Base-by-base conservation (phyloP, 92 coral and sea anemone genomes). In the Epizoanthus stellaris region DNA sequence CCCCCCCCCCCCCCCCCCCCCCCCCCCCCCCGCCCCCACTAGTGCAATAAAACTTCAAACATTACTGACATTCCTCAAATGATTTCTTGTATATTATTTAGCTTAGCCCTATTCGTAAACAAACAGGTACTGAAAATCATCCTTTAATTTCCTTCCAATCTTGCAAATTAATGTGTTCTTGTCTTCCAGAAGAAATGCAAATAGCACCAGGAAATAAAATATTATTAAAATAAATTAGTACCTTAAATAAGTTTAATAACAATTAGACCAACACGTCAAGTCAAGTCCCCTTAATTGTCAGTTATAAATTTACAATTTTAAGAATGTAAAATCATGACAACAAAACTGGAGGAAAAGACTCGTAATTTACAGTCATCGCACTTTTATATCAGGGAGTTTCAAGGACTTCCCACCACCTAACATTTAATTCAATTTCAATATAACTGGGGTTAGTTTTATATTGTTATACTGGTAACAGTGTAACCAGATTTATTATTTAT, bases 121-220 rank as follows among this genome's bases (percentile, higher is more conserved):
- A 68, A 68, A 34, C 56, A 47, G 11, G 2, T 52, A 43, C n/a
- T 72, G 16, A 17, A 20, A 72, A 43, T 72, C 15, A 71, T 25
- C 12, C 0, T 72, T n/a, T 72, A 49, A 21, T 20, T 2, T 14
- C 30, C 39, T 42, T 72, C 77, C 39, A 72, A 72, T 20, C 14
- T 45, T 73, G 42, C 21, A 73, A 73, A 2, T 38, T 17, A 45
- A 79, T 59, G 83, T 62, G 83, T 79, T 79, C 73, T 79, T 79
- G 83, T 79, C 83, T 79, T 79, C 67, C 21, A 79, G 71, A 79
- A 79, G 72, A 62, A 40, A 79, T 79, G 83, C 83, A 79, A 79
- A 79, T 63, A 79, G 83, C 83, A 79, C 83, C 67, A 39, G 83
- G 60, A 79, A 63, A 40, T 20, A 47, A 17, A 77, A 60, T 14